Percentiles rank a stretch among this genome's conserved stretches.
Evolutionary conservation across 1,140 invertebrate genomes (phyloP).

Genomic region (Octopus sinensis): DNA sequence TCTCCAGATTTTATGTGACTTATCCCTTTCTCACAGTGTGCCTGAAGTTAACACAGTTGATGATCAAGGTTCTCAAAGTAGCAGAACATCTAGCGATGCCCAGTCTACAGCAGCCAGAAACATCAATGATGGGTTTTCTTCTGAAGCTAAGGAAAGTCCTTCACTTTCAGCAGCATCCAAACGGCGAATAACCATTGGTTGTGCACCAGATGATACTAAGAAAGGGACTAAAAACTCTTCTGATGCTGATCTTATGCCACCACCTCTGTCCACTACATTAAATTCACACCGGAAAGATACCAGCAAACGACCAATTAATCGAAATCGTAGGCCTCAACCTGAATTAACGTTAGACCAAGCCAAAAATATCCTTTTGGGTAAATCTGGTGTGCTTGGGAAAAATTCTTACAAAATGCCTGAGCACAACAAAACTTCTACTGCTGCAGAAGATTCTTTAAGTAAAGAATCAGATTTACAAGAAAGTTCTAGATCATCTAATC

Average conservation of each 20-base stretch:
- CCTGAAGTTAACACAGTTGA: slow-evolving; percentile 38
- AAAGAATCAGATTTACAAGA: background rate
- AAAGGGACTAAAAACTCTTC: background rate
- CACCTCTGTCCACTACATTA: slow-evolving; percentile 25
- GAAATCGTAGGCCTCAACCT: slow-evolving; percentile 24
- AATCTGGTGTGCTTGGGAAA: slow-evolving; percentile 35
- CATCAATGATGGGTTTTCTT: background rate
- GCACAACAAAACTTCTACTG: slow-evolving; percentile 15
- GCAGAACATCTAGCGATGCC: background rate
- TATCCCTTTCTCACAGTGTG: slow-evolving; percentile 35
- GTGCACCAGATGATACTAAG: background rate
- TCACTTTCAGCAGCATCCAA: slow-evolving; percentile 3
- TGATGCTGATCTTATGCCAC: slow-evolving; percentile 37
- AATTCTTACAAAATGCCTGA: background rate
- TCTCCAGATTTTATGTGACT: slow-evolving; percentile 24
- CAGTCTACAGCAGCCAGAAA: background rate
- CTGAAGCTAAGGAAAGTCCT: background rate
- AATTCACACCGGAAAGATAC: background rate
- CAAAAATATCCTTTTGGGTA: slow-evolving; percentile 43
- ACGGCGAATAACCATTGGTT: slow-evolving; percentile 4
- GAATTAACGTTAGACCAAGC: slow-evolving; percentile 45
- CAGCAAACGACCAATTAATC: background rate
- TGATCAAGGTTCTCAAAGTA: slow-evolving; percentile 18
- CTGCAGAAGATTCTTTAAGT: background rate
- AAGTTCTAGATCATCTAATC: slow-evolving; percentile 9